Evolutionary conservation across 2,113 vertebrate genomes (phyloP).

Genomic region (Globicephala melas): DNA sequence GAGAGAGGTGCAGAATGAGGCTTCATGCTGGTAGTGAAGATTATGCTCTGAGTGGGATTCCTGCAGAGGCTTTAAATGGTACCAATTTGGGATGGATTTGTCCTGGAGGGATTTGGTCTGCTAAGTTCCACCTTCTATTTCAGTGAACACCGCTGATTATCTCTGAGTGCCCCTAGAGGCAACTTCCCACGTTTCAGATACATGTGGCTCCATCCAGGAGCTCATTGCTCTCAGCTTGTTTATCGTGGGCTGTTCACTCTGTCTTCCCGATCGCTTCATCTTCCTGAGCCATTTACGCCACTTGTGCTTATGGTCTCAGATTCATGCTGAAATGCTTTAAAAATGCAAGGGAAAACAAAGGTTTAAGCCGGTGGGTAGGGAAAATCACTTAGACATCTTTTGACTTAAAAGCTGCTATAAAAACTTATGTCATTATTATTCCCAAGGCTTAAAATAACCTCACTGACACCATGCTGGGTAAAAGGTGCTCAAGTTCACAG

Average conservation of each 20-base stretch:
- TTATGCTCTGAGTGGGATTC: slow-evolving; percentile 45
- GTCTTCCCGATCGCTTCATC: not conserved
- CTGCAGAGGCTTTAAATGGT: slow-evolving; percentile 25
- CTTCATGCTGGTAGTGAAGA: slow-evolving; percentile 44
- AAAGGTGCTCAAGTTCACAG: slow-evolving; percentile 7
- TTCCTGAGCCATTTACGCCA: not conserved
- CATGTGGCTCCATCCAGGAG: not conserved
- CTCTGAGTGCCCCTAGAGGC: not conserved
- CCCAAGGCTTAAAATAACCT: slow-evolving; percentile 13
- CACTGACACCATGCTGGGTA: not conserved
- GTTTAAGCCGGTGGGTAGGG: not conserved
- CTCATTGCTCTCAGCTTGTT: not conserved
- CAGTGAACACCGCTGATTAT: slow-evolving; percentile 42
- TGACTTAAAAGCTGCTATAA: slow-evolving; percentile 43
- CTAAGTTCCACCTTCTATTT: slow-evolving; percentile 44
- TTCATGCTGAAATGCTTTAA: slow-evolving; percentile 18
- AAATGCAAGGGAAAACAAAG: slow-evolving; percentile 11
- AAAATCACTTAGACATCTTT: slow-evolving; percentile 44
- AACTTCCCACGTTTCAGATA: not conserved
- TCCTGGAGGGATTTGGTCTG: not conserved
- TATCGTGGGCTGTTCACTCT: not conserved
- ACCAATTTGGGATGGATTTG: slow-evolving; percentile 39
- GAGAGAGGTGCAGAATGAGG: not conserved
- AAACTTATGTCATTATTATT: slow-evolving; percentile 9
- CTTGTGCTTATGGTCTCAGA: not conserved